Evolutionary conservation across 2,888 invertebrate genomes (phyloP), one percentile per base, ranked within the genome.

Genomic region (Andrena haemorrhoa): DNA sequence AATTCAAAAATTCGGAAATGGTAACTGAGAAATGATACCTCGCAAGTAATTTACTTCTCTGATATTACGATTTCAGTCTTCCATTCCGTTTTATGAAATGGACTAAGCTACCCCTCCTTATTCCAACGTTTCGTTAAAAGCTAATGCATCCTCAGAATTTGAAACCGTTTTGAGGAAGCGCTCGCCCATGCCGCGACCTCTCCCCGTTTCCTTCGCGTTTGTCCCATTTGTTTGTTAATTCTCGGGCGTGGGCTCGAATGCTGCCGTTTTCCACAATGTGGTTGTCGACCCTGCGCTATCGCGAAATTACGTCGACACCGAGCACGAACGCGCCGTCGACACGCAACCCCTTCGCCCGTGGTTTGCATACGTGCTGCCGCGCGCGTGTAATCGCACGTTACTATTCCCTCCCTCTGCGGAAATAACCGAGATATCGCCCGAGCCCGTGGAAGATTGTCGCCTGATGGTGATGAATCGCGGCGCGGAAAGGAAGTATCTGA

Each of bases 231-330:
- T 63, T 61, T 58, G 61, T 68, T 53, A 26, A n/a, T 64, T 16
- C 5, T n/a, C 4, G 2, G 3, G 7, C 23, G 16, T 56, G 10
- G 49, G 35, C 60, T 41, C 33, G 53, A 10, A 63, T 35, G 41
- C 79, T 23, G 66, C 23, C 61, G 58, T 78, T 80, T 80, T 69
- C 64, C 31, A 31, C 47, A 63, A 75, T 66, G 63, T 63, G 51
- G 31, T 71, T 68, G 81, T 81, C 65, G 75, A 76, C 64, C 65
- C 26, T 63, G 53, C 64, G 49, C 60, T 83, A 81, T 83, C 82
- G 56, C 64, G 23, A 31, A 33, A 75, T 81, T 64, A 63, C 58
- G 56, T 61, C 47, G 73, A 64, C 69, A 66, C 74, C 51, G 78
- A 51, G 31, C 68, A 78, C 63, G 64, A 72, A 68, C 56, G 20